A percentile compares a stretch with the other conserved stretches of the same genome.
phyloP scores from a whole-genome alignment of 2,113 vertebrate species.

The Megaleporinus macrocephalus region DNA sequence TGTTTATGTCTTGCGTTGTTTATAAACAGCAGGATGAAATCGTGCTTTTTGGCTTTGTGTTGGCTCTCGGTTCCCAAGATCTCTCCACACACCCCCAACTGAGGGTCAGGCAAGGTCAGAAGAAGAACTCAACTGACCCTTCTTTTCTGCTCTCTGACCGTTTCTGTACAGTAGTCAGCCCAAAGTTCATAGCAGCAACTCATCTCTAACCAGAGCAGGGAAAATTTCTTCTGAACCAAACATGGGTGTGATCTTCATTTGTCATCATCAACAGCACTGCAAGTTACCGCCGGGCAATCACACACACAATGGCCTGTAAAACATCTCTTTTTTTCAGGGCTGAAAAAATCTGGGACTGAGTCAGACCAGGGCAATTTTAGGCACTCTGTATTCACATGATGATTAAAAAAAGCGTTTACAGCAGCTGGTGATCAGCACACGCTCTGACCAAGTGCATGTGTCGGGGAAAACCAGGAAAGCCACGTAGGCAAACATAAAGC shows the following conservation, averaged over 20 bases:
- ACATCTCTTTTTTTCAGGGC: not conserved
- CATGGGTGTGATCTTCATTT: slow-evolving; percentile 23
- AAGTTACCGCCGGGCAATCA: slow-evolving; percentile 19
- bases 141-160: not conserved
- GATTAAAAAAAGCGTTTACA: not conserved
- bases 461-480: not conserved
- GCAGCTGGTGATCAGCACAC: not conserved
- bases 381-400: not conserved
- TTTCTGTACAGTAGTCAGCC: not conserved
- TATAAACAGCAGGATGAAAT: not conserved
- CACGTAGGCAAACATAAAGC: not conserved
- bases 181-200: not conserved
- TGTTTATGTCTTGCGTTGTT: not conserved
- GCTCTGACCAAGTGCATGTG: not conserved
- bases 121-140: not conserved
- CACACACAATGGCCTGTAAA: slow-evolving; percentile 34
- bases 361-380: not conserved
- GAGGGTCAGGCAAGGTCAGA: slow-evolving; percentile 26
- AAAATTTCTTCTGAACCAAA: not conserved
- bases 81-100: slow-evolving; percentile 15
- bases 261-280: slow-evolving; percentile 13
- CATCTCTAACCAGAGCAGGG: slow-evolving; percentile 2
- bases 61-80: slow-evolving; percentile 27
- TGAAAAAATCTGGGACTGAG: slow-evolving; percentile 7
- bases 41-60: not conserved